Base-by-base conservation (phyloP, 2,113 vertebrate species). In the Hemicordylus capensis region DNA sequence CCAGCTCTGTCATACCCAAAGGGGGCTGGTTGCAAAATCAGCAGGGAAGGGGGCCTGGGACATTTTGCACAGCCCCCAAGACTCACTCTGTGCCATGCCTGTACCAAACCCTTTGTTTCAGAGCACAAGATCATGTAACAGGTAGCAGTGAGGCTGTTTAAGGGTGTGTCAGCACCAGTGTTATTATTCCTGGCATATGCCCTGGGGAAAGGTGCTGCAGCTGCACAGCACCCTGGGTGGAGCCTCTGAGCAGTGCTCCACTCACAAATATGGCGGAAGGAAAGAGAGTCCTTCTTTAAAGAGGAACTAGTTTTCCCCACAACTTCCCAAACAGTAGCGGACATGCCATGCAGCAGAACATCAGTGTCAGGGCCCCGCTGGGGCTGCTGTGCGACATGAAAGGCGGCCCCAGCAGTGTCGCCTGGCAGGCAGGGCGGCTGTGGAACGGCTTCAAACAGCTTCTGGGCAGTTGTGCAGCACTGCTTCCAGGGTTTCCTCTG, bases 21-120 rank as follows among this genome's bases (percentile, higher is more conserved):
- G 84, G 66, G 34, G 81, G 82, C n/a, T 70, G 79, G 67, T 87
- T 84, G 81, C 92, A 85, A 56, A 44, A 81, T 81, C 81, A 58
- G 73, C 89, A 69, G 34, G 59, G 56, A 39, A 78, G 81, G 34
- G n/a, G 87, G 76, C 83, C 81, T 67, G 66, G 0, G 17, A 11
- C 28, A 4, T 46, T 54, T 24, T 44, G 44, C 4, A 20, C n/a
- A 80, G 10, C 48, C 76, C 84, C 61, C 31, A 51, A 17, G 6
- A 10, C 56, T 4, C 14, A 31, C 17, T 42, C 66, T 73, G 28
- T 67, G 84, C 56, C 63, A 56, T 19, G 31, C 3, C 42, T 73
- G 24, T 34, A 1, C 26, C 46, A 51, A 14, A n/a, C 26, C 59
- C 82, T 31, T 51, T 31, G 17, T 20, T 37, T 10, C 37, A 37